Evolutionary conservation across 1,140 invertebrate species (phyloP).

Genomic region (Gryon sp.): DNA sequence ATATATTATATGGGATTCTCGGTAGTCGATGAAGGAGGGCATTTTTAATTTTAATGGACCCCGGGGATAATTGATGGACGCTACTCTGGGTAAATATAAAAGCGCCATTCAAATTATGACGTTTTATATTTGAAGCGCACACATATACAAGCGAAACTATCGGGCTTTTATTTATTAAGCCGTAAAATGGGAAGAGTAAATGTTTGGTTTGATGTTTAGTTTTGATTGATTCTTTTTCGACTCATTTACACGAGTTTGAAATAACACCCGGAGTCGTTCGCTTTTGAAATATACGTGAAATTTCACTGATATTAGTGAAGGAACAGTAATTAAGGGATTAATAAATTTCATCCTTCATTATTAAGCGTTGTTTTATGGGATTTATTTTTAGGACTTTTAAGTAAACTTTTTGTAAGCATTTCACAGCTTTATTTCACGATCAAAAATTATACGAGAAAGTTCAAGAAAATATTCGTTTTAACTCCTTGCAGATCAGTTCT

Average conservation of each 20-base stretch:
- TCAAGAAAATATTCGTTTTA: too few species aligned
- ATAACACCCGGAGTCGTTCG: too few species aligned
- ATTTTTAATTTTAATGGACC: slow-evolving; percentile 47
- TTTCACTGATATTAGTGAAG: too few species aligned
- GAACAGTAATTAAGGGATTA: too few species aligned
- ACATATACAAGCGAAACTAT: not conserved
- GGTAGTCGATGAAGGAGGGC: slow-evolving; percentile 2
- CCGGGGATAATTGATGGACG: slow-evolving; percentile 29
- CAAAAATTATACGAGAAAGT: too few species aligned
- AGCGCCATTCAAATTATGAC: slow-evolving; percentile 29
- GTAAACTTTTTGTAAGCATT: too few species aligned
- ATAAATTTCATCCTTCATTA: too few species aligned
- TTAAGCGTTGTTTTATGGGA: too few species aligned
- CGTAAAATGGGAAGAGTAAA: not conserved
- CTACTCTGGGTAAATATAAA: slow-evolving; percentile 22
- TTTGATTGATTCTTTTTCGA: slow-evolving; percentile 6
- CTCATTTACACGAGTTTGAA: not conserved
- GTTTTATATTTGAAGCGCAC: slow-evolving; percentile 11
- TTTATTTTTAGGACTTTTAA: too few species aligned
- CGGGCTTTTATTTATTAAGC: slow-evolving; percentile 14
- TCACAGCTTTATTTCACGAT: too few species aligned
- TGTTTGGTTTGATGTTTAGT: not conserved
- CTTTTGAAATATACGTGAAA: too few species aligned
- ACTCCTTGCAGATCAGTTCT: too few species aligned
- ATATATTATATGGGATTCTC: slow-evolving; percentile 15